These are phyloP conservation scores for Ephydatia muelleri DNA, from an alignment of 37 sponge, comb jelly and placozoan genomes.

Conservation along the genomic window DNA sequence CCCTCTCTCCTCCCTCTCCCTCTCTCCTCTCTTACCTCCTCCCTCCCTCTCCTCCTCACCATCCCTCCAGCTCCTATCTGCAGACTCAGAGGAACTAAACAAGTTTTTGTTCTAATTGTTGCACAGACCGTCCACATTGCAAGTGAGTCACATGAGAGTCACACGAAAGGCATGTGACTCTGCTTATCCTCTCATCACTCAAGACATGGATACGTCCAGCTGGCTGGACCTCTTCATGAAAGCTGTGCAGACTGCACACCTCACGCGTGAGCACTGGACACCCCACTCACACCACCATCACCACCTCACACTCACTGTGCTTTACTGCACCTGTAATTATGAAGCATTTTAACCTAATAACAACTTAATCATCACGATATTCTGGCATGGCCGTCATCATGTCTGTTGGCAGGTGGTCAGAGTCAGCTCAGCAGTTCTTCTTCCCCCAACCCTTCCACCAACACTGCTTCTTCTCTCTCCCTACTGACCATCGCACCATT, in stretches of 20 bases:
- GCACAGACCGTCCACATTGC: conserved; percentile 79
- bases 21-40: conserved; percentile 15
- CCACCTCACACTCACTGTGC: conserved; percentile 12
- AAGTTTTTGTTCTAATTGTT: conserved; percentile 61
- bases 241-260: conserved; percentile 52
- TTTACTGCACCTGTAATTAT: conserved; percentile 20
- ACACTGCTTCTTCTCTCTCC: conserved; percentile 17
- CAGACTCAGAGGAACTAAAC: conserved; percentile 87
- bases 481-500: conserved; percentile 3
- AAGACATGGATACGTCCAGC: conserved; percentile 58
- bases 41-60: background rate
- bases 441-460: conserved; percentile 54
- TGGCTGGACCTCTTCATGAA: conserved; percentile 74
- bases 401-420: conserved; percentile 72
- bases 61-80: conserved; percentile 46
- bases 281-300: conserved; percentile 1
- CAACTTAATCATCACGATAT: background rate
- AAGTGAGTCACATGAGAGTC: conserved; percentile 38
- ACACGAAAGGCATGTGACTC: background rate
- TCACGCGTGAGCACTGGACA: conserved; percentile 65
- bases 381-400: too few species aligned
- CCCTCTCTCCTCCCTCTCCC: conserved; percentile 8
- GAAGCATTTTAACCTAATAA: conserved; percentile 20
- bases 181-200: conserved; percentile 7
- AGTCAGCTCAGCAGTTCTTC: conserved; percentile 28